Percentiles rank a stretch among this genome's conserved stretches.
phyloP scores from a whole-genome alignment of 2,888 invertebrate genomes.

The Meteorus cinctellus region DNA sequence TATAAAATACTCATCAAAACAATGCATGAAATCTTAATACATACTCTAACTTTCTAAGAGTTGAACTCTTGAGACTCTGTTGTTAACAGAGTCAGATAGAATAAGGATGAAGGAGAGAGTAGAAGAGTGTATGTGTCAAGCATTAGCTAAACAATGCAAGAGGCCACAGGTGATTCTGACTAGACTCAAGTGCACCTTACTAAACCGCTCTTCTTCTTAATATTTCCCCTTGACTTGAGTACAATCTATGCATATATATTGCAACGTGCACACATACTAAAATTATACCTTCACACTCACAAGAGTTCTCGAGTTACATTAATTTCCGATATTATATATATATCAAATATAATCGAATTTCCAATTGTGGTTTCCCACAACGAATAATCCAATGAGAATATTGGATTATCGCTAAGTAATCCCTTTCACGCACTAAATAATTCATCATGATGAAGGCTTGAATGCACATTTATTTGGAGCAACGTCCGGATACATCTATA shows the following conservation, averaged over 20 bases:
- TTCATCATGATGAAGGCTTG: slow-evolving; percentile 18
- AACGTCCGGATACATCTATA: neutral
- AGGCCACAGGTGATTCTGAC: slow-evolving; percentile 70
- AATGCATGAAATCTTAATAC: slow-evolving; percentile 36
- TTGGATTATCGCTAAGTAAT: slow-evolving; percentile 12
- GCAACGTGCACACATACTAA: neutral
- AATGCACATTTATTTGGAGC: slow-evolving; percentile 18
- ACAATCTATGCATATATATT: neutral
- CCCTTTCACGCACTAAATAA: slow-evolving; percentile 20
- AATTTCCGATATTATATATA: neutral
- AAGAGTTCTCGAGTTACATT: neutral
- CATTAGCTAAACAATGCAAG: slow-evolving; percentile 65
- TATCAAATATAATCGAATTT: slow-evolving; percentile 5
- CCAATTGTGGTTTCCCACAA: neutral
- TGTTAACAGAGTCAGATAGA: slow-evolving; percentile 11
- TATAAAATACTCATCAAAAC: slow-evolving; percentile 16
- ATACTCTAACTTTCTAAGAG: slow-evolving; percentile 34
- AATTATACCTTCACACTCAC: neutral
- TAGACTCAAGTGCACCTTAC: slow-evolving; percentile 64
- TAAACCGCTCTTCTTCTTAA: slow-evolving; percentile 18
- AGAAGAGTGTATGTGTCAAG: slow-evolving; percentile 65
- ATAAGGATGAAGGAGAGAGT: slow-evolving; percentile 59
- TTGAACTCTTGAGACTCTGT: slow-evolving; percentile 38
- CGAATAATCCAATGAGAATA: slow-evolving; percentile 6
- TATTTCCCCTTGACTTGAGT: slow-evolving; percentile 5